Conservation (phyloP, 1,140 invertebrate genomes). For the Orussus abietinus region DNA sequence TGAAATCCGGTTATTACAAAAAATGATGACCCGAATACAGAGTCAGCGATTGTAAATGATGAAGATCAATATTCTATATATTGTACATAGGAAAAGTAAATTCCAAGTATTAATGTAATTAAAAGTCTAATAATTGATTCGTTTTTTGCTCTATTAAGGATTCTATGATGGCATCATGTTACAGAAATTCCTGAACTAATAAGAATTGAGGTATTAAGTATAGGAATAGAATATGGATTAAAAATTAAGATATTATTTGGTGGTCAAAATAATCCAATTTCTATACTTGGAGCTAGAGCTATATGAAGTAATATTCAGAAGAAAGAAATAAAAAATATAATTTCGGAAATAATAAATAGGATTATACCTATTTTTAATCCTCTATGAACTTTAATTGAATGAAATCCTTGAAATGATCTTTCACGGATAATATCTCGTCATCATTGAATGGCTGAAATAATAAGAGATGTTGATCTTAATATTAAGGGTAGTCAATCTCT, state of each 20-base stretch:
- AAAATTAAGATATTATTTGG: slow-evolving; percentile 57
- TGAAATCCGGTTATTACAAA: slow-evolving; percentile 72
- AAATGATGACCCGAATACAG: slow-evolving; percentile 64
- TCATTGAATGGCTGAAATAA: slow-evolving; percentile 50
- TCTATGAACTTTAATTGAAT: slow-evolving; percentile 47
- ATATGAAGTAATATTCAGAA: slow-evolving; percentile 66
- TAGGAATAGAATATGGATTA: slow-evolving; percentile 60
- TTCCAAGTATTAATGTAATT: slow-evolving; percentile 56
- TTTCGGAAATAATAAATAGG: slow-evolving; percentile 63
- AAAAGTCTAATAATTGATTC: slow-evolving; percentile 46
- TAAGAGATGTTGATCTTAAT: slow-evolving; percentile 3
- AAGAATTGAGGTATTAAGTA: slow-evolving; percentile 62
- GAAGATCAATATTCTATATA: slow-evolving; percentile 50
- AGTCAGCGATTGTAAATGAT: slow-evolving; percentile 58
- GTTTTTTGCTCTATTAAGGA: slow-evolving; percentile 54
- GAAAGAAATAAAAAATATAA: slow-evolving; percentile 62
- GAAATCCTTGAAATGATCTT: slow-evolving; percentile 56
- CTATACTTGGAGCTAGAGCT: slow-evolving; percentile 57
- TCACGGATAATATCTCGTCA: slow-evolving; percentile 62
- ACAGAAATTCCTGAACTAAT: slow-evolving; percentile 57
- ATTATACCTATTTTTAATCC: slow-evolving; percentile 60
- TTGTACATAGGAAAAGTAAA: slow-evolving; percentile 56
- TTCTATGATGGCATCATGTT: slow-evolving; percentile 56
- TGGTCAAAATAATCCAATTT: slow-evolving; percentile 60
- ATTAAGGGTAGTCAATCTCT: slow-evolving; percentile 20